Conservation (phyloP, 2,113 vertebrate species). For the Caranx ignobilis region DNA sequence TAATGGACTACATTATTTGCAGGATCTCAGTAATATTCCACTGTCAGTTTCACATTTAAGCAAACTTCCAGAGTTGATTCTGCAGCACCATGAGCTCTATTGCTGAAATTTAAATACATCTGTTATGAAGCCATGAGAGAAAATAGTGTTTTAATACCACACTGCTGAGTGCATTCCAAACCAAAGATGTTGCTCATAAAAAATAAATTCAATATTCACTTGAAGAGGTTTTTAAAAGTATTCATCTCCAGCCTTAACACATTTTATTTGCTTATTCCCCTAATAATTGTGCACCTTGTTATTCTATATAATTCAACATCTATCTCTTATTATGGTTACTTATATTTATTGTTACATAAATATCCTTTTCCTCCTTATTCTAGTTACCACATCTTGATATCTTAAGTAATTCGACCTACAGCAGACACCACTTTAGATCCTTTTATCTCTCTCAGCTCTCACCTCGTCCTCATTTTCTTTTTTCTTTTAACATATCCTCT, state of each 20-base stretch:
- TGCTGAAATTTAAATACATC: not conserved
- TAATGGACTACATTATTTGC: not conserved
- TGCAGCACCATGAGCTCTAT: not conserved
- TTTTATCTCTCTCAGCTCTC: too few species aligned
- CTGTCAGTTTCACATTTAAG: too few species aligned
- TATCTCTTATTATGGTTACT: not conserved
- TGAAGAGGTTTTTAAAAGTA: not conserved
- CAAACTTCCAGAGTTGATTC: not conserved
- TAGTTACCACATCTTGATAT: not conserved
- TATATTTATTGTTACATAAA: not conserved
- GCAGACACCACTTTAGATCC: too few species aligned
- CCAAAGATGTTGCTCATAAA: not conserved
- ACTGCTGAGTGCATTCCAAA: not conserved
- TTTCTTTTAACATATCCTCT: too few species aligned
- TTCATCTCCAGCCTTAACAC: not conserved
- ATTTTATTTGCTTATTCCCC: not conserved
- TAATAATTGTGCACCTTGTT: not conserved
- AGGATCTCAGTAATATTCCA: too few species aligned
- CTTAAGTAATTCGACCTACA: too few species aligned
- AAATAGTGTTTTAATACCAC: not conserved
- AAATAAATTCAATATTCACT: too few species aligned
- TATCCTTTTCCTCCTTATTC: not conserved
- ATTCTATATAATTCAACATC: not conserved
- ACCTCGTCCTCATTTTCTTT: too few species aligned
- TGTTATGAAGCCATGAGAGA: not conserved